A percentile compares a stretch with the other conserved stretches of the same genome.
These are phyloP conservation scores for Hydrotaea diabolus DNA, from an alignment of 2,888 invertebrate genomes.

Conservation along the genomic window DNA sequence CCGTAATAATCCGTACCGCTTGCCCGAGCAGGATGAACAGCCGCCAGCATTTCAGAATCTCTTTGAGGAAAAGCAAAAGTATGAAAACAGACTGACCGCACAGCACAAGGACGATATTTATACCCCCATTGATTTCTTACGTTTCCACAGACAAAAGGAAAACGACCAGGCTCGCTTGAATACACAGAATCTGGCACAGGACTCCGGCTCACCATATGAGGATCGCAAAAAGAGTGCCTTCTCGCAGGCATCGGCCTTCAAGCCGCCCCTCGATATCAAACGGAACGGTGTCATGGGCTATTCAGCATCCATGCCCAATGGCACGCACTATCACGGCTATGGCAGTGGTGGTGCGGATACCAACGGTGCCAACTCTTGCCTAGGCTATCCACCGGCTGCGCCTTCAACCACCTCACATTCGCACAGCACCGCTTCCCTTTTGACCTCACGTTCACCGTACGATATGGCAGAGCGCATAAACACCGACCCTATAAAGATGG, in stretches of 20 bases:
- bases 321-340: neutral
- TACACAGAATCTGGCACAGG: constrained; percentile 71
- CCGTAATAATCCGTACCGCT: constrained; percentile 84
- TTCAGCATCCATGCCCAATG: constrained; percentile 5
- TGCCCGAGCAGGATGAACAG: constrained; percentile 88
- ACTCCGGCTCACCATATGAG: constrained; percentile 62
- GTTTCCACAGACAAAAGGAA: constrained; percentile 80
- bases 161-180: constrained; percentile 80
- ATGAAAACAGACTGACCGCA: constrained; percentile 69
- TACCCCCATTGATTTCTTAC: constrained; percentile 81
- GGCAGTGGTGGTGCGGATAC: constrained; percentile 35
- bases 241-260: constrained; percentile 89
- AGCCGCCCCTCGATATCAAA: constrained; percentile 86
- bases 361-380: constrained; percentile 49
- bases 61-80: constrained; percentile 89
- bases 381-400: constrained; percentile 19
- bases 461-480: constrained; percentile 60
- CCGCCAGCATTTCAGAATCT: constrained; percentile 91
- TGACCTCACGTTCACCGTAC: constrained; percentile 49
- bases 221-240: constrained; percentile 82
- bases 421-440: constrained; percentile 44
- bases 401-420: constrained; percentile 16
- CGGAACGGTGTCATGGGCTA: constrained; percentile 80
- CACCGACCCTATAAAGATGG: constrained; percentile 56
- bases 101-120: constrained; percentile 55